These are phyloP conservation scores for Dascillus cervinus DNA, from an alignment of 2,888 invertebrate species.

Conservation along the genomic window DNA sequence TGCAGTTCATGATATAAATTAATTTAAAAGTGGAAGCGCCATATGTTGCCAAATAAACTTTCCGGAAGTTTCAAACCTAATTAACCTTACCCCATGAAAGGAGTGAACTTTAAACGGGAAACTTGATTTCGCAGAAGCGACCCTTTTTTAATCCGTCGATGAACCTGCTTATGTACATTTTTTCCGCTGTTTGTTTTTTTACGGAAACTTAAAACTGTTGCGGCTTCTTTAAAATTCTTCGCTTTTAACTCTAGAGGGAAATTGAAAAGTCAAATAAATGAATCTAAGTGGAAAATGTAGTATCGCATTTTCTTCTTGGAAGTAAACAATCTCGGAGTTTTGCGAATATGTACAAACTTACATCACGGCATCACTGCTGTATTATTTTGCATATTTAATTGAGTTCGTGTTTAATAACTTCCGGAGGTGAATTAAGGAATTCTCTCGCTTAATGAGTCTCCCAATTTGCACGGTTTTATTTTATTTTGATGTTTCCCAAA, in stretches of 20 bases:
- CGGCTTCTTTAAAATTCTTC: not conserved
- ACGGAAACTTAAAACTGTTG: no score
- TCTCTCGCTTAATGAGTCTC: slow-evolving; percentile 8
- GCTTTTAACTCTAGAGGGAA: slow-evolving; percentile 6
- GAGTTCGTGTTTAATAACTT: slow-evolving; percentile 8
- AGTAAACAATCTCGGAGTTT: slow-evolving; percentile 5
- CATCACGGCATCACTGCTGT: slow-evolving; percentile 4
- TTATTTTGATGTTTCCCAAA: no score
- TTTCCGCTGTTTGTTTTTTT: no score
- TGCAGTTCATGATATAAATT: slow-evolving; percentile 36
- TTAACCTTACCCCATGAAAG: no score
- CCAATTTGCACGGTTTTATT: no score
- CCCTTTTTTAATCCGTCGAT: no score
- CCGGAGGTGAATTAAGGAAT: slow-evolving; percentile 5
- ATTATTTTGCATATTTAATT: slow-evolving; percentile 9
- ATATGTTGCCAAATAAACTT: slow-evolving; percentile 30
- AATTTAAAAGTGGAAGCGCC: slow-evolving; percentile 34
- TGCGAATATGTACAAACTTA: slow-evolving; percentile 6
- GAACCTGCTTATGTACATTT: no score
- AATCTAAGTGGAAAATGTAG: slow-evolving; percentile 9
- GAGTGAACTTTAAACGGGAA: no score
- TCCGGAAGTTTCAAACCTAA: slow-evolving; percentile 28
- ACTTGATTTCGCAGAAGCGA: no score
- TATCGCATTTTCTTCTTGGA: slow-evolving; percentile 5
- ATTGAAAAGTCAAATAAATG: slow-evolving; percentile 9